phyloP scores from a whole-genome alignment of 2,797 vertebrate genomes.

The Tapera naevia region DNA sequence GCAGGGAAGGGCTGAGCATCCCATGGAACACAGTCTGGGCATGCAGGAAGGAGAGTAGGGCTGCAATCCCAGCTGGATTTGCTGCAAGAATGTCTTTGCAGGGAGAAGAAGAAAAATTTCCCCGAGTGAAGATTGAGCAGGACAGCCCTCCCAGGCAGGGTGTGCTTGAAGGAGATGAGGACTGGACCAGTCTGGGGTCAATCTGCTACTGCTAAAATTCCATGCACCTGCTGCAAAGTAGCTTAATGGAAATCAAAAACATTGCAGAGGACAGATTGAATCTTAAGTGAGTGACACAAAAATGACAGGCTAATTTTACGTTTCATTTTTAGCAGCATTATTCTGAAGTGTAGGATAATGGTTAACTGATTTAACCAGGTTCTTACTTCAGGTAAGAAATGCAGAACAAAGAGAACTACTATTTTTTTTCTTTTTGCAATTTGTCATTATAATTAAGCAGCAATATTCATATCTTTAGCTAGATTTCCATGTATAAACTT shows the following conservation, averaged over 20 bases:
- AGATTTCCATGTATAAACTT: background rate
- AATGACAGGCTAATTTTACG: conserved; percentile 63
- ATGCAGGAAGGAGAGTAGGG: accelerated
- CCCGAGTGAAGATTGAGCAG: background rate
- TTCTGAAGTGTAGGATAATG: conserved; percentile 56
- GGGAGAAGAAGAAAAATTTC: background rate
- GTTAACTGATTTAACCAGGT: conserved; percentile 51
- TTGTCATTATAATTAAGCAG: background rate
- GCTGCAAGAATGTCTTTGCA: background rate
- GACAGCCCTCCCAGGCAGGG: background rate
- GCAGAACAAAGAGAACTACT: conserved; percentile 30
- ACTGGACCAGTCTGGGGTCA: background rate
- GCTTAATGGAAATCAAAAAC: conserved; percentile 50
- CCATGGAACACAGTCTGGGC: background rate
- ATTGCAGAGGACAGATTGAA: conserved; percentile 29
- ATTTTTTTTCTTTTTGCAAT: background rate
- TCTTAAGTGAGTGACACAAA: conserved; percentile 19
- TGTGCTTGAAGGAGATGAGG: background rate
- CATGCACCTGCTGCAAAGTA: background rate
- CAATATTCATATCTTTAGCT: background rate
- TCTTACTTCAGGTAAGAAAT: conserved; percentile 10
- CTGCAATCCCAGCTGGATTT: background rate
- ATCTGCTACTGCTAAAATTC: background rate
- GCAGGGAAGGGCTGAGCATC: background rate
- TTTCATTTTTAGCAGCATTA: conserved; percentile 69